Conservation (phyloP, 1,140 invertebrate genomes). For the Neodiprion fabricii region DNA sequence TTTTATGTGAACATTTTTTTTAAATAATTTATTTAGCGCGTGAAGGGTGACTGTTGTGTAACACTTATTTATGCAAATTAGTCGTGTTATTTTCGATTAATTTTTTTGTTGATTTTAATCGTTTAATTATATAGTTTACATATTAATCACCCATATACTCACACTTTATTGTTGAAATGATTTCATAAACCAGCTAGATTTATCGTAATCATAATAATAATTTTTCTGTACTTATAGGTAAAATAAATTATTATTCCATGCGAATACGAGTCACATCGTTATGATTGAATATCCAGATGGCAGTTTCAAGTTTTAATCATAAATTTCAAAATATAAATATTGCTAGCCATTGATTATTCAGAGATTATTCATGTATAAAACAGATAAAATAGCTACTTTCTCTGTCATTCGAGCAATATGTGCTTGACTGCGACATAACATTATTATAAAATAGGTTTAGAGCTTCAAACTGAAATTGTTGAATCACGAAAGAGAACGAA, state of each 20-base stretch:
- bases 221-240: background rate
- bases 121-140: background rate
- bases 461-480: too few species aligned
- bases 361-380: too few species aligned
- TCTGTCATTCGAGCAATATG: too few species aligned
- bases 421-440: too few species aligned
- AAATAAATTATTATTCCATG: background rate
- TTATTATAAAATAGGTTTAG: too few species aligned
- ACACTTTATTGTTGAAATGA: background rate
- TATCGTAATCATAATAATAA: background rate
- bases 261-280: background rate
- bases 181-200: background rate
- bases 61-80: background rate
- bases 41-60: background rate
- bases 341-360: too few species aligned
- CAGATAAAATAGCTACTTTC: too few species aligned
- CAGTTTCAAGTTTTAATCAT: background rate
- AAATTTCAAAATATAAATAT: too few species aligned
- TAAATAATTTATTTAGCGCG: background rate
- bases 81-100: background rate
- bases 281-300: background rate
- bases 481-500: too few species aligned
- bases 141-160: slow-evolving; percentile 3
- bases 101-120: background rate
- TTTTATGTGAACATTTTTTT: background rate